A percentile compares a stretch with the other conserved stretches of the same genome.
Conservation (phyloP, 2,888 invertebrate genomes). For the Hololepta plana region DNA sequence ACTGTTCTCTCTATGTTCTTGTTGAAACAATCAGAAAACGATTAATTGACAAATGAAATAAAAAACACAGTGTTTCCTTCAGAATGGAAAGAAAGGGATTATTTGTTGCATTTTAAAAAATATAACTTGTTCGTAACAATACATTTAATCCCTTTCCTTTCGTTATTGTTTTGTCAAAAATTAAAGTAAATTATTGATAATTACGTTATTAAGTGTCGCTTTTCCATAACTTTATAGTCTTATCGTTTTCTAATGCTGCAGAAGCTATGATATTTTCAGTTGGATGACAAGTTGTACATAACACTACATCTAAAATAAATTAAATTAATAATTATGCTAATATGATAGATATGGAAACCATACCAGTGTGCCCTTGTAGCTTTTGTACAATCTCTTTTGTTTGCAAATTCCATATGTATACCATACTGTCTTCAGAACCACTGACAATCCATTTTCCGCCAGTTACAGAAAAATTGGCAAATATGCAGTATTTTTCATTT, state of each 20-base stretch:
- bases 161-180: no score
- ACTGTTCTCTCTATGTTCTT: no score
- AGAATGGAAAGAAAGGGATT: no score
- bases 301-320: conserved; percentile 52
- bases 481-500: conserved; percentile 99
- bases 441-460: conserved; percentile 99
- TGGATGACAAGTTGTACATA: conserved; percentile 98
- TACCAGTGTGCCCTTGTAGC: conserved; percentile 90
- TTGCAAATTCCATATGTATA: conserved; percentile 99
- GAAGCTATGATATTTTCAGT: conserved; percentile 99
- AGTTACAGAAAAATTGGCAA: conserved; percentile 98
- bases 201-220: conserved; percentile 84
- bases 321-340: conserved; percentile 4
- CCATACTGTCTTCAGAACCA: conserved; percentile 97
- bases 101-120: no score
- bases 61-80: no score
- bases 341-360: conserved; percentile 12
- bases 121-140: no score
- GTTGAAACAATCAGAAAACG: no score
- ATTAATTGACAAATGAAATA: no score
- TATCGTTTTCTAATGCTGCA: conserved; percentile 94
- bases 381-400: conserved; percentile 99
- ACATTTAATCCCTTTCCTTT: no score
- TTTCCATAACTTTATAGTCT: conserved; percentile 97
- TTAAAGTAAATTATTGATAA: no score